Percentiles rank a stretch among this genome's conserved stretches.
These are phyloP conservation scores for honey bee (Apis mellifera) DNA, from an alignment of 1,140 invertebrate genomes.

Conservation along the genomic window Amel_HAv3.1 CM009941.2:11655501-11656000, in stretches of 20 bases:
- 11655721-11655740: not conserved
- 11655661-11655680: no score
- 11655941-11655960: not conserved
- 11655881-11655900: conserved; percentile 45
- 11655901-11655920: conserved; percentile 43
- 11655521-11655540: no score
- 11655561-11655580: not conserved
- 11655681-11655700: no score
- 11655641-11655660: no score
- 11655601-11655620: not conserved
- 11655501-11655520: no score
- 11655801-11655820: conserved; percentile 4
- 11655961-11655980: not conserved
- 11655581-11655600: not conserved
- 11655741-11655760: not conserved
- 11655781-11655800: no score
- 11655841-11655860: conserved; percentile 43
- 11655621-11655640: no score
- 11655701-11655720: not conserved
- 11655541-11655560: not conserved
- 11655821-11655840: conserved; percentile 12
- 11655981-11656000: not conserved
- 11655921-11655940: not conserved
- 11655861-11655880: conserved; percentile 36
- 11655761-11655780: not conserved